Conservation (phyloP, 2,113 vertebrate species). For the Leuciscus idus region DNA sequence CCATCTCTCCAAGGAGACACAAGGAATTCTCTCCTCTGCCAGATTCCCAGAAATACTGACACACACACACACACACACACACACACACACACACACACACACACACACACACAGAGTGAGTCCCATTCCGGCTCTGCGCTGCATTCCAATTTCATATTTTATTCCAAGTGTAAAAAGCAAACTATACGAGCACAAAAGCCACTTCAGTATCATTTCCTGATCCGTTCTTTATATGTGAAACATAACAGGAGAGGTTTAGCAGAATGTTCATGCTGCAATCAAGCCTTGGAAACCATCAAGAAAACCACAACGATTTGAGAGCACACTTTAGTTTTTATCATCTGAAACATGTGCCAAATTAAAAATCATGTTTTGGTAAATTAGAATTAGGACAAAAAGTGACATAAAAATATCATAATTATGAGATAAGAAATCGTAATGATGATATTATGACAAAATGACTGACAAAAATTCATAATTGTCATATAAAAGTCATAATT, state of each 20-base stretch:
- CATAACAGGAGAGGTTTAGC: not conserved
- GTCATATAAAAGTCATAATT: no score
- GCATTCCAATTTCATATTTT: constrained; percentile 14
- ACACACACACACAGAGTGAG: not conserved
- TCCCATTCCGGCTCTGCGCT: constrained; percentile 40
- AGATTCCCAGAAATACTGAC: constrained; percentile 52
- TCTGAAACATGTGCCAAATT: not conserved
- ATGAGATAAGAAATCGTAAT: no score
- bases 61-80: constrained; percentile 48
- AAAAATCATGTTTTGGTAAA: no score
- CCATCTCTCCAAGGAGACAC: constrained; percentile 49
- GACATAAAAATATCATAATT: no score
- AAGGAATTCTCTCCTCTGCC: constrained; percentile 51
- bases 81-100: constrained; percentile 7
- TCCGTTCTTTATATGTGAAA: not conserved
- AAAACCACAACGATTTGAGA: not conserved
- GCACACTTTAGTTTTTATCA: not conserved
- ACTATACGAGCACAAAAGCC: not conserved
- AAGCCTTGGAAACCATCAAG: not conserved
- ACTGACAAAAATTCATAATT: no score
- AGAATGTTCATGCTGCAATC: not conserved
- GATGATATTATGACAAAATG: no score
- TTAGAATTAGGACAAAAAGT: no score
- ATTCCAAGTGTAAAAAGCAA: constrained; percentile 20
- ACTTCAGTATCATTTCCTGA: not conserved